Conservation (phyloP, 1,140 invertebrate species). For the Drepana arcuata region DNA sequence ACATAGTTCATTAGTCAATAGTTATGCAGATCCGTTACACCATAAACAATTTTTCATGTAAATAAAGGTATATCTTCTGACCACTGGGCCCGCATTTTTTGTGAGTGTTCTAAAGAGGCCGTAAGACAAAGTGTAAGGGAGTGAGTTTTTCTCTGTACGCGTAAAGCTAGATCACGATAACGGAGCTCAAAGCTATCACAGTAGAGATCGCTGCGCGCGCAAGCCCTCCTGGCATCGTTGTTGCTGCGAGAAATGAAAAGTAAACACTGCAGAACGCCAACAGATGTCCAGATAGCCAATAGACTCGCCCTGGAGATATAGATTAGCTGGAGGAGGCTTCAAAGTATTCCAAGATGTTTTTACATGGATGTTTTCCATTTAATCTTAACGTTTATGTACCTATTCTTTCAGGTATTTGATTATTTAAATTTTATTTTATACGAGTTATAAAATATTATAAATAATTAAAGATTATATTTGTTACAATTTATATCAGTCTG, state of each 20-base stretch:
- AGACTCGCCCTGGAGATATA: slow-evolving; percentile 26
- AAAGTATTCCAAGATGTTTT: neutral
- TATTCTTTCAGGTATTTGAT: too few relatives aligned
- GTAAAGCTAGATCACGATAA: slow-evolving; percentile 48
- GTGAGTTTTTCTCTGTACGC: slow-evolving; percentile 20
- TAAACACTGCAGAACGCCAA: slow-evolving; percentile 55
- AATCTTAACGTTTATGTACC: too few relatives aligned
- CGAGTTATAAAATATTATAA: neutral
- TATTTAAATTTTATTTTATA: too few relatives aligned
- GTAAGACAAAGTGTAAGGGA: slow-evolving; percentile 12
- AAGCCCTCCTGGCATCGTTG: slow-evolving; percentile 30
- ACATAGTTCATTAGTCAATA: too few relatives aligned
- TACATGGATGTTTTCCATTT: too few relatives aligned
- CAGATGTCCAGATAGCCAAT: slow-evolving; percentile 68
- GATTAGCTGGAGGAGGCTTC: slow-evolving; percentile 12
- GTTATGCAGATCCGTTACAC: too few relatives aligned
- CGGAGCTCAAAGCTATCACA: slow-evolving; percentile 51
- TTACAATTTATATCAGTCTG: neutral
- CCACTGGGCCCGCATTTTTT: neutral
- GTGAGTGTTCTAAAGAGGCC: slow-evolving; percentile 9
- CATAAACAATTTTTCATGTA: neutral
- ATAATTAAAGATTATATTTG: neutral
- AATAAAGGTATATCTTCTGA: neutral
- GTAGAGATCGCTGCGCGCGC: slow-evolving; percentile 51
- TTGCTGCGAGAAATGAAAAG: slow-evolving; percentile 63